phyloP scores from a whole-genome alignment of 2,797 vertebrate species.

The Cyclopterus lumpus region DNA sequence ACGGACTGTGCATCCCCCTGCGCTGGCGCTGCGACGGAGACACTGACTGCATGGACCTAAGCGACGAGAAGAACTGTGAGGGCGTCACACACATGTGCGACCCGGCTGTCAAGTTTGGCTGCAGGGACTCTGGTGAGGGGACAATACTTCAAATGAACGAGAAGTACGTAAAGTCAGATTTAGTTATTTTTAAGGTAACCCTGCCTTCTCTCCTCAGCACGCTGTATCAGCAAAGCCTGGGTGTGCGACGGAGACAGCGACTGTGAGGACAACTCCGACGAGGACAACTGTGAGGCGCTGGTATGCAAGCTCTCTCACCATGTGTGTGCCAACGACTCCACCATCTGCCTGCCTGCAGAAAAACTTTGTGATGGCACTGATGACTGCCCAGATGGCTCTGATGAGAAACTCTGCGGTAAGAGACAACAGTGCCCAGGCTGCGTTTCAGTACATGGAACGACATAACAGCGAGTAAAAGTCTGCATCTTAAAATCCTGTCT shows the following conservation, averaged over 20 bases:
- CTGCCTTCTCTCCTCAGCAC: slow-evolving; percentile 78
- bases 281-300: slow-evolving; percentile 95
- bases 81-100: slow-evolving; percentile 95
- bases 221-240: slow-evolving; percentile 98
- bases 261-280: slow-evolving; percentile 96
- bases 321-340: slow-evolving; percentile 93
- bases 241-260: slow-evolving; percentile 96
- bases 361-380: slow-evolving; percentile 93
- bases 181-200: not conserved
- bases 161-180: not conserved
- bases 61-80: slow-evolving; percentile 96
- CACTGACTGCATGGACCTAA: slow-evolving; percentile 98
- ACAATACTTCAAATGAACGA: not conserved
- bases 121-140: slow-evolving; percentile 92
- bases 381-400: slow-evolving; percentile 93
- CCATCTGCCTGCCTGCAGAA: slow-evolving; percentile 93
- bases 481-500: slow-evolving; percentile 8
- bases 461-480: slow-evolving; percentile 17
- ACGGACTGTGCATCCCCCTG: slow-evolving; percentile 94
- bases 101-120: slow-evolving; percentile 95
- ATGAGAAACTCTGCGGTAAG: slow-evolving; percentile 95
- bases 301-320: slow-evolving; percentile 96
- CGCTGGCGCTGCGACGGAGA: slow-evolving; percentile 97
- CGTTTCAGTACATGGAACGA: slow-evolving; percentile 1
- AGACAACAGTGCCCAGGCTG: slow-evolving; percentile 38